These are phyloP conservation scores for Aphis gossypii DNA, from an alignment of 1,140 invertebrate species.

Conservation along the genomic window DNA sequence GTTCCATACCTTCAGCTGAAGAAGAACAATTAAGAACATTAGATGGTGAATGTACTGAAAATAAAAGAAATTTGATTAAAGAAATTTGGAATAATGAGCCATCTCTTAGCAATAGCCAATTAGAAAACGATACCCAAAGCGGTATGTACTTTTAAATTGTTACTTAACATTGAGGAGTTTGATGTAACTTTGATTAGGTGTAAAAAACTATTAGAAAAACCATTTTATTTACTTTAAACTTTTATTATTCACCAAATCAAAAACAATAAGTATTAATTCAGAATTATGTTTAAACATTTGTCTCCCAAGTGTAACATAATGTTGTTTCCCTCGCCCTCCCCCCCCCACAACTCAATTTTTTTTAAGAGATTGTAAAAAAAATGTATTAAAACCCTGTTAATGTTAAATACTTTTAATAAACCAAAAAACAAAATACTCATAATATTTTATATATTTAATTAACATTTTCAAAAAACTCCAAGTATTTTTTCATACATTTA, in stretches of 20 bases:
- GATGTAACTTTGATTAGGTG: not conserved
- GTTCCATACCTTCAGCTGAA: slow-evolving; percentile 53
- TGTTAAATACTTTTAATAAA: no score
- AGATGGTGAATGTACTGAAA: slow-evolving; percentile 54
- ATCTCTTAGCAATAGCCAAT: slow-evolving; percentile 45
- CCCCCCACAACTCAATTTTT: no score
- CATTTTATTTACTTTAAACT: not conserved
- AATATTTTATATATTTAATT: no score
- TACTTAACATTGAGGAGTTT: not conserved
- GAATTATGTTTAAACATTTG: not conserved
- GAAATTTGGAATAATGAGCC: slow-evolving; percentile 52
- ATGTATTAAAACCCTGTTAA: no score
- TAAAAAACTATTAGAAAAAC: not conserved
- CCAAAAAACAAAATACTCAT: no score
- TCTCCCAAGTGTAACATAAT: no score
- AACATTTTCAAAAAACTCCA: no score
- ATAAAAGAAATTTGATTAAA: slow-evolving; percentile 54
- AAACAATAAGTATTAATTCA: no score
- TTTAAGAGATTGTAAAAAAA: no score
- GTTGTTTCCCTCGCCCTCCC: no score
- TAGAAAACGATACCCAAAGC: slow-evolving; percentile 45
- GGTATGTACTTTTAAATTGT: slow-evolving; percentile 11
- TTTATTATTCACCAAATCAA: no score
- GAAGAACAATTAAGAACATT: slow-evolving; percentile 56
- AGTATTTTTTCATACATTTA: no score